phyloP scores from a whole-genome alignment of 2,888 invertebrate genomes.

The Torymus tubicola region DNA sequence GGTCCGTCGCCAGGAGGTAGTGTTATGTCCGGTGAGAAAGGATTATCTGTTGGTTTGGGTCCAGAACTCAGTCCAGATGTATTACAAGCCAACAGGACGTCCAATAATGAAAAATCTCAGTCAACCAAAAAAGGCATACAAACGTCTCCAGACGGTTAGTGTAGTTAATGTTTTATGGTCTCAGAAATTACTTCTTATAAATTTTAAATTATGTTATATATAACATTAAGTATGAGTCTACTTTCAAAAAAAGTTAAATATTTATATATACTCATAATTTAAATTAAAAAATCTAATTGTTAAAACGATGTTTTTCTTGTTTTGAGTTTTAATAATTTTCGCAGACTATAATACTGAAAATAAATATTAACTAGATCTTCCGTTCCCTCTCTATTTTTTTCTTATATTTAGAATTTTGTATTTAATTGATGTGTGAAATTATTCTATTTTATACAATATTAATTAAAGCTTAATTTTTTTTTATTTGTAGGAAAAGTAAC shows the following conservation, averaged over 20 bases:
- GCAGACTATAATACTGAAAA: no score
- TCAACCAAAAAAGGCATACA: conserved; percentile 90
- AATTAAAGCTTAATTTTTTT: not conserved
- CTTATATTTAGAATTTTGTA: conserved; percentile 33
- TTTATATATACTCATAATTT: no score
- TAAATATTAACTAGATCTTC: no score
- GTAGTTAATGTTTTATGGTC: not conserved
- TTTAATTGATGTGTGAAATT: no score
- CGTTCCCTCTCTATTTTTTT: conserved; percentile 11
- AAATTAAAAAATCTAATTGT: not conserved
- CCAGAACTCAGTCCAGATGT: conserved; percentile 75
- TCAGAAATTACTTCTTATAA: no score
- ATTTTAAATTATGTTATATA: no score
- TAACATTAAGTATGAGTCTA: no score
- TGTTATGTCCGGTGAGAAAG: conserved; percentile 75
- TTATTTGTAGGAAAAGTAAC: conserved; percentile 89
- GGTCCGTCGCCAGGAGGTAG: conserved; percentile 82
- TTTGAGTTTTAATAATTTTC: conserved; percentile 15
- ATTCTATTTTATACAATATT: no score
- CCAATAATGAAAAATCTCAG: conserved; percentile 73
- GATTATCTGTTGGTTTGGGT: conserved; percentile 75
- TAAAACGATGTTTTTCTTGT: not conserved
- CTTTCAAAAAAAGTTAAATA: no score
- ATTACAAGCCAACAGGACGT: conserved; percentile 73
- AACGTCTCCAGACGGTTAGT: conserved; percentile 93